Evolutionary conservation across 30 jellyfish, hydroid and myxozoan species (phyloP).

Genomic region (Turritopsis rubra): DNA sequence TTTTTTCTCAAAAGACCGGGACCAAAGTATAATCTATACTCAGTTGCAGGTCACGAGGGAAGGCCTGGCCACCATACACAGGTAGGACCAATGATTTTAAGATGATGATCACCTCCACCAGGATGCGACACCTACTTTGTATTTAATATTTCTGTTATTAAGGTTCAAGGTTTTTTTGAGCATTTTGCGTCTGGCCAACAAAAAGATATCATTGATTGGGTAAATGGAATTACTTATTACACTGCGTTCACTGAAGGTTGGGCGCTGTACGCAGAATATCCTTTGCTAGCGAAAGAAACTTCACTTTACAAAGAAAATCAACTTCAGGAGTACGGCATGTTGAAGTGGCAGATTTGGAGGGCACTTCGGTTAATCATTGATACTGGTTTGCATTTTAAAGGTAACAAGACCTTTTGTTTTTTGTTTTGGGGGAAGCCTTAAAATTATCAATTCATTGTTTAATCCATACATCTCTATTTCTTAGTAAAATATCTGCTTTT

Average conservation of each 20-base stretch:
- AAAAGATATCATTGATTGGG: conserved; percentile 81
- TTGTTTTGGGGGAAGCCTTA: neutral
- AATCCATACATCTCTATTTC: neutral
- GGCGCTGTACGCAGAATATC: conserved; percentile 96
- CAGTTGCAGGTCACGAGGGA: conserved; percentile 94
- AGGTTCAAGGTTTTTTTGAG: conserved; percentile 92
- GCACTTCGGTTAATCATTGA: conserved; percentile 87
- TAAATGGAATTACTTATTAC: conserved; percentile 63
- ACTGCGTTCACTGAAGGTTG: conserved; percentile 98
- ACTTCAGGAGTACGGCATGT: conserved; percentile 81
- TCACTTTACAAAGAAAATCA: conserved; percentile 47
- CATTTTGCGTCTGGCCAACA: conserved; percentile 59
- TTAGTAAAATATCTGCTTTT: too few species aligned
- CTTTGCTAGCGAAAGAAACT: conserved; percentile 82
- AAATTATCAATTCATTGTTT: neutral
- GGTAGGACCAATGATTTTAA: conserved; percentile 23
- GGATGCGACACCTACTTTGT: too few species aligned
- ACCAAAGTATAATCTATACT: conserved; percentile 60
- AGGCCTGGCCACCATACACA: conserved; percentile 98
- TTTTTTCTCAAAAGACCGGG: conserved; percentile 81
- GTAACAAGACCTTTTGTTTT: conserved; percentile 17
- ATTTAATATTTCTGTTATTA: too few species aligned
- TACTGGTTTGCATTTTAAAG: conserved; percentile 84
- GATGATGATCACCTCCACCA: neutral
- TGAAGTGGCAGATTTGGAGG: conserved; percentile 95